A percentile compares a stretch with the other conserved stretches of the same genome.
Conservation (phyloP, 2,113 vertebrate species). For the Promerops cafer region DNA sequence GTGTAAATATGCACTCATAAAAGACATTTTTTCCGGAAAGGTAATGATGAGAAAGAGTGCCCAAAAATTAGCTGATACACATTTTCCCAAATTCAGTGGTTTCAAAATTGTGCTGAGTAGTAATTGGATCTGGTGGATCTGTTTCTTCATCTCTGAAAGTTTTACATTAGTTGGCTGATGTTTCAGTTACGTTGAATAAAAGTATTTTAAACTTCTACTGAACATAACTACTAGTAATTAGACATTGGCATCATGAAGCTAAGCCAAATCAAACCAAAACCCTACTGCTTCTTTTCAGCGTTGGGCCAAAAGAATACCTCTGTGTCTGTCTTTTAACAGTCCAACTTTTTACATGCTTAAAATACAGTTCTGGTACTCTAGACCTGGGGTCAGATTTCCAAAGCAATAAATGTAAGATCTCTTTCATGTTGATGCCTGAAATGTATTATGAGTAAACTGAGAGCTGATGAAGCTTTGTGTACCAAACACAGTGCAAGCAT, state of each 20-base stretch:
- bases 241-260: neutral
- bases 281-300: neutral
- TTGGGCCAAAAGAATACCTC: neutral
- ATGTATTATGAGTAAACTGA: conserved; percentile 65
- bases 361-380: conserved; percentile 33
- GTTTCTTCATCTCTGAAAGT: neutral
- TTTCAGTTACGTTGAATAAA: neutral
- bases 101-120: neutral
- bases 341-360: conserved; percentile 36
- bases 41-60: neutral
- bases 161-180: neutral
- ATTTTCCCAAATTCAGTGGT: neutral
- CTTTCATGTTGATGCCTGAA: conserved; percentile 65
- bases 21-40: neutral
- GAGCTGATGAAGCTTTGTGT: conserved; percentile 39
- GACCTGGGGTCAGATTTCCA: conserved; percentile 57
- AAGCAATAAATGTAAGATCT: conserved; percentile 58
- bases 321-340: neutral
- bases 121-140: neutral
- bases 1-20: neutral
- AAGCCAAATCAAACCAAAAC: neutral
- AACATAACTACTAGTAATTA: neutral
- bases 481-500: conserved; percentile 26
- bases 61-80: neutral
- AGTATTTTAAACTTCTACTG: neutral